Evolutionary conservation across 2,888 invertebrate species (phyloP), one percentile per base, ranked within the genome.

Genomic region (Caenorhabditis sp.): DNA sequence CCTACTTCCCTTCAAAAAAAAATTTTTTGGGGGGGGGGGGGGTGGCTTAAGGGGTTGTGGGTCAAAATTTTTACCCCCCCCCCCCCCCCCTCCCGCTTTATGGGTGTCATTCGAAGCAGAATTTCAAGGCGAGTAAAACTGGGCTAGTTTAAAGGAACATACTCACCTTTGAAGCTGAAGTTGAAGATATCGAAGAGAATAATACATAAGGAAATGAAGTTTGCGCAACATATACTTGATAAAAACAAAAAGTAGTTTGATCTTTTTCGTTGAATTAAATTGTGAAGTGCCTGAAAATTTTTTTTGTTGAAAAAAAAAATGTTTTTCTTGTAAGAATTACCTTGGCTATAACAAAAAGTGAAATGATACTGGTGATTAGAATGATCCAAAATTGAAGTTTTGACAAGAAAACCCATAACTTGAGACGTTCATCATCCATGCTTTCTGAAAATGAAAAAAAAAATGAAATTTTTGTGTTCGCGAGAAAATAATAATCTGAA

Each of bases 231-330:
- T 51, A 84, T 84, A 21, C 79, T 63, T 6, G 71, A 58, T 50
- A 84, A 64, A 57, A 84, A 84, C n/a, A 77, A 63, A 54, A 81
- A 84, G 61, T 84, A 85, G 53, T 84, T 75, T 55, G 83, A 82
- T 26, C 79, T 54, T 50, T 74, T 71, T 43, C 77, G 53, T 49
- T 64, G 58, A 0, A 75, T 37, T 10, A 79, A 53, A 43, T 67
- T 75, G 53, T 49, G 36, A 23, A 76, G 36, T 2, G 77, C 73
- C 66, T 73, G 66, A 5, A 57, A 60, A 36, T 31, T 31, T 31
- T 31, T 31, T 31, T 31, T 31, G 31, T 3, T n/a, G n/a, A n/a
- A n/a, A n/a, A n/a, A n/a, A n/a, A n/a, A n/a, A n/a, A n/a, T n/a
- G n/a, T 31, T 31, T 31, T 31, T 31, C 10, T 31, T 31, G 31